Base-by-base conservation (phyloP, 2,113 vertebrate species). In the Phycodurus eques region DNA sequence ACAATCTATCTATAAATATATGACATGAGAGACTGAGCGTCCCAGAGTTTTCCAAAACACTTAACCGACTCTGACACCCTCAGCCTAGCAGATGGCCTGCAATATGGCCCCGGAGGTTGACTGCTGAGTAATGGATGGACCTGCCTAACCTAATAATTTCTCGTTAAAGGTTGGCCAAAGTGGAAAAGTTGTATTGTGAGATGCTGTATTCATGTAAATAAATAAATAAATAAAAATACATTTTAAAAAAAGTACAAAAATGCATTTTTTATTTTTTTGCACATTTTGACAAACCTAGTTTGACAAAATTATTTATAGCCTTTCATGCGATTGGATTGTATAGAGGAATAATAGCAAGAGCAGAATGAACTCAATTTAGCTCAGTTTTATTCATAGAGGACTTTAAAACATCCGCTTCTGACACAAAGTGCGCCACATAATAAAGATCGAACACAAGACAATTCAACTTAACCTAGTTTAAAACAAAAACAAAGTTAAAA, bases 31-130 rank as follows among this genome's bases (percentile, higher is more conserved):
- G 70, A 77, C 57, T 56, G 53, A 74, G 76, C 75, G 65, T 68
- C 76, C 70, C 12, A 64, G 72, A 73, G 77, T 83, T 87, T 82
- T 81, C 82, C 75, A 81, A 71, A 80, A 76, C 70, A 70, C 76
- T 70, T 70, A 83, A 47, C 51, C 67, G 61, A 54, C 72, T 49
- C 62, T 33, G 19, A 74, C 59, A 72, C 72, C 68, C 42, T 46
- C 53, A 19, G 35, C 69, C 47, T 68, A 77, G 81, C 90, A 89
- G 86, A 89, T 89, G 87, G 85, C 57, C 8, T 53, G 67, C 83
- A 83, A 68, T 79, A 82, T 70, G 73, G 72, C 80, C 78, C 70
- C 77, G 19, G 44, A 71, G 74, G 79, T 80, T 70, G 74, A 77
- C 77, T 73, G 68, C 82, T 71, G 74, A 35, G 78, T 83, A 78